A percentile compares a stretch with the other conserved stretches of the same genome.
Evolutionary conservation across 2,888 invertebrate genomes (phyloP).

Genomic region (Eudemis profundana): DNA sequence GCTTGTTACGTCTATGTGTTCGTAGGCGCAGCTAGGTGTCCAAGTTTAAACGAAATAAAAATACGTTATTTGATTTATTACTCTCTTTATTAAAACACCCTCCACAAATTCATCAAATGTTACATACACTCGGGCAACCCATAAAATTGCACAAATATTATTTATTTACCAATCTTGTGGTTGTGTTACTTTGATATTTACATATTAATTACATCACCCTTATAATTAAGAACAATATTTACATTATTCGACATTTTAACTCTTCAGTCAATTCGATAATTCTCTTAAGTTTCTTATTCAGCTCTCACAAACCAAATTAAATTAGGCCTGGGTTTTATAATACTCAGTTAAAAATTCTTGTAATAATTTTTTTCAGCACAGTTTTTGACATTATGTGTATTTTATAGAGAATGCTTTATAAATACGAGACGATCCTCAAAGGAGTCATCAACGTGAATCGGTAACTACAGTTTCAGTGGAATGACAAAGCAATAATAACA

Average conservation of each 20-base stretch:
- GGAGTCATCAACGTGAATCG: not conserved
- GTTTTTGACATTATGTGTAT: not conserved
- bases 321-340: not conserved
- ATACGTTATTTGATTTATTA: conserved; percentile 58
- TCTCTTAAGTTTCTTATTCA: not conserved
- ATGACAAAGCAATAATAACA: too few relatives aligned
- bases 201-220: conserved; percentile 34
- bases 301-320: not conserved
- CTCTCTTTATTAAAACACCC: conserved; percentile 84
- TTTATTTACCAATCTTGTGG: conserved; percentile 19
- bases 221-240: conserved; percentile 38
- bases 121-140: conserved; percentile 74
- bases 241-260: conserved; percentile 34
- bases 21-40: too few relatives aligned
- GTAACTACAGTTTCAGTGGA: not conserved
- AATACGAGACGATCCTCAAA: not conserved
- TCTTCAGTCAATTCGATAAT: conserved; percentile 40
- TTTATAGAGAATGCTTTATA: too few relatives aligned
- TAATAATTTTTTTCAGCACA: not conserved
- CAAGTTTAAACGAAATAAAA: conserved; percentile 48
- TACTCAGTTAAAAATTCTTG: not conserved
- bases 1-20: not conserved
- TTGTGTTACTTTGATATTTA: conserved; percentile 31
- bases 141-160: conserved; percentile 32
- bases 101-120: conserved; percentile 72